Conservation (phyloP, 2,797 vertebrate genomes). For the Malurus splendens region DNA sequence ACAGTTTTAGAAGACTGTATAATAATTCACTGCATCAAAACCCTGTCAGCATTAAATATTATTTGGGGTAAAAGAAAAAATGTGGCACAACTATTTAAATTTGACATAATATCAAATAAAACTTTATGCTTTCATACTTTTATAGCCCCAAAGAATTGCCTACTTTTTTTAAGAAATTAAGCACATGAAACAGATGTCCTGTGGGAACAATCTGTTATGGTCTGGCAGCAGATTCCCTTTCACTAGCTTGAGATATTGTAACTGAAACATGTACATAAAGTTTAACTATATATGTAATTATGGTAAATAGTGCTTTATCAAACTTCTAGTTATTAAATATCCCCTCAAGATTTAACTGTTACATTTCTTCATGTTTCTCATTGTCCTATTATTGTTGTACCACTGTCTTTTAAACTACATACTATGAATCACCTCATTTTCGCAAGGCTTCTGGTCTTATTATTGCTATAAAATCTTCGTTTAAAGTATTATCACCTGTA, state of each 20-base stretch:
- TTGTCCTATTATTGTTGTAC: background rate
- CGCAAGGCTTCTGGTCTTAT: constrained; percentile 20
- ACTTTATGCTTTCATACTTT: constrained; percentile 50
- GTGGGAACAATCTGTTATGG: constrained; percentile 54
- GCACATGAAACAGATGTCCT: constrained; percentile 46
- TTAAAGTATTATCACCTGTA: constrained; percentile 8
- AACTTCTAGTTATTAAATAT: constrained; percentile 58
- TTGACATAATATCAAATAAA: constrained; percentile 42
- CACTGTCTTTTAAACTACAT: background rate
- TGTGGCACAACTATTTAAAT: constrained; percentile 25
- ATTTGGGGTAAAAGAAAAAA: constrained; percentile 10
- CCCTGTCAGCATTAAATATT: background rate
- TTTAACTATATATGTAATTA: constrained; percentile 61
- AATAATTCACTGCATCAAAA: background rate
- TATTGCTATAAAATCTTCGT: constrained; percentile 16
- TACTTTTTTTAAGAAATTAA: constrained; percentile 64
- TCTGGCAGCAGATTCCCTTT: constrained; percentile 52
- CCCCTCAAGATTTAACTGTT: constrained; percentile 59
- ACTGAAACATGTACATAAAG: constrained; percentile 51
- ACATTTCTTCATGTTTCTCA: constrained; percentile 9
- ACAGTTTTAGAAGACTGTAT: background rate
- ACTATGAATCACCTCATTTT: constrained; percentile 39
- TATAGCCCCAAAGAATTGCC: constrained; percentile 36
- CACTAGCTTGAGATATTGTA: constrained; percentile 47
- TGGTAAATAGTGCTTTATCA: constrained; percentile 65